Evolutionary conservation across 2,888 invertebrate genomes (phyloP).

Genomic region (Drosophila robusta): DNA sequence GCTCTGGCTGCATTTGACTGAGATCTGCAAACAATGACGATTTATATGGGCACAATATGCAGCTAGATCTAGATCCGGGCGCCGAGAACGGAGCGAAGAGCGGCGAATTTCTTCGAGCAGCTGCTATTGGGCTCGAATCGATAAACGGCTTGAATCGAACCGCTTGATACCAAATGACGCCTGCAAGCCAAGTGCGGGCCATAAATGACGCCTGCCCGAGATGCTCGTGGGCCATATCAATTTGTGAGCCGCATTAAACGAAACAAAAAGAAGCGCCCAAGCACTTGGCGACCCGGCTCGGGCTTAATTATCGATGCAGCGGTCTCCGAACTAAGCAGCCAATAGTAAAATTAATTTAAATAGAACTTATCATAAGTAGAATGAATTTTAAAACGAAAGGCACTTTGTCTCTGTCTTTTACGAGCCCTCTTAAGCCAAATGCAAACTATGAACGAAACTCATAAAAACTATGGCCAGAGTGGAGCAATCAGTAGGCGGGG

Average conservation of each 20-base stretch:
- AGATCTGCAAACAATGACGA: constrained; percentile 51
- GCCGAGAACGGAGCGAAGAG: too few species aligned
- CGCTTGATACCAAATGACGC: constrained; percentile 35
- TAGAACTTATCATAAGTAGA: constrained; percentile 57
- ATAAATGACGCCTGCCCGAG: constrained; percentile 59
- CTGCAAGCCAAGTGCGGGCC: constrained; percentile 40
- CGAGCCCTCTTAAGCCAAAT: constrained; percentile 35
- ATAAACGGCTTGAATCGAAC: constrained; percentile 7
- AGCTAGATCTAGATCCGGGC: constrained; percentile 42
- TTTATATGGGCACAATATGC: constrained; percentile 61
- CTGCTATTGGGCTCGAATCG: constrained; percentile 16
- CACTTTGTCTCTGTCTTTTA: constrained; percentile 56
- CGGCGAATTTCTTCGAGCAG: constrained; percentile 20
- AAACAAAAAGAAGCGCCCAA: constrained; percentile 12
- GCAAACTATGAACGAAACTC: constrained; percentile 14
- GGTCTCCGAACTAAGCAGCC: constrained; percentile 17
- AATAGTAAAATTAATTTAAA: constrained; percentile 41
- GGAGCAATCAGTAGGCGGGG: constrained; percentile 20
- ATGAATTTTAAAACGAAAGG: constrained; percentile 55
- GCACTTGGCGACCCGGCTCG: not conserved
- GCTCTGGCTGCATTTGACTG: constrained; percentile 28
- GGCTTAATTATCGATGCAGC: constrained; percentile 30
- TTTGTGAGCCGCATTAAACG: constrained; percentile 46
- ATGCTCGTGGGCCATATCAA: constrained; percentile 43
- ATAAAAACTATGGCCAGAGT: constrained; percentile 28